Percentiles rank a stretch among this genome's conserved stretches.
phyloP scores from a whole-genome alignment of 2,888 invertebrate genomes.

The Campoplex nolae region DNA sequence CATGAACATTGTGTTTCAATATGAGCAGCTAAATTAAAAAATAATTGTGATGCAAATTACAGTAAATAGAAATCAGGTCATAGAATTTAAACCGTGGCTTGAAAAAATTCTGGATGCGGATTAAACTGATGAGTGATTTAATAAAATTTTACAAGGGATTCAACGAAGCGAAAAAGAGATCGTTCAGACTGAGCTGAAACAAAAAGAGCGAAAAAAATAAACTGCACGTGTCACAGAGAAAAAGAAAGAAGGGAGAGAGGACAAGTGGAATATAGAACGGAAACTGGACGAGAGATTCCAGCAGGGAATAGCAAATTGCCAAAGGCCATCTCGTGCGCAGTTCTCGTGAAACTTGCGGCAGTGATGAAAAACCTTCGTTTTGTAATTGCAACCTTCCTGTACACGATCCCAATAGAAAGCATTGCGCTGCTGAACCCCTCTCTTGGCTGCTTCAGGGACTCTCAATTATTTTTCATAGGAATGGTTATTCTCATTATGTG shows the following conservation, averaged over 20 bases:
- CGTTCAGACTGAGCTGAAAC: conserved; percentile 8
- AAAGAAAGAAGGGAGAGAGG: conserved; percentile 7
- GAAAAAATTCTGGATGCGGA: conserved; percentile 7
- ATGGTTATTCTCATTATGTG: conserved; percentile 55
- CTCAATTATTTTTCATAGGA: conserved; percentile 60
- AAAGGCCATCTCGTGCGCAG: conserved; percentile 33
- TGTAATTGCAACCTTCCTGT: conserved; percentile 48
- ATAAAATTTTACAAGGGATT: neutral
- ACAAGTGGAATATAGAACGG: conserved; percentile 37
- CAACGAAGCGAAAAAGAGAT: conserved; percentile 1
- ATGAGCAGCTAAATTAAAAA: neutral
- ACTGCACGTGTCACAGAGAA: neutral
- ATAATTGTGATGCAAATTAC: neutral
- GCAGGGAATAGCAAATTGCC: conserved; percentile 57
- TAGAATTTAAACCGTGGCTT: neutral
- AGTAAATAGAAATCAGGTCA: neutral
- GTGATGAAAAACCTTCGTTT: conserved; percentile 57
- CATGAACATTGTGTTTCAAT: neutral
- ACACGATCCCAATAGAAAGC: conserved; percentile 51
- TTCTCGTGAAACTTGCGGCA: neutral
- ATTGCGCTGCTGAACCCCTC: neutral
- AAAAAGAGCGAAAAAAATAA: neutral
- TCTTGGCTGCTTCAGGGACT: conserved; percentile 36
- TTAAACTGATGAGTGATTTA: conserved; percentile 3
- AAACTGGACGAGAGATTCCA: conserved; percentile 48